These are phyloP conservation scores for Troilus luridus DNA, from an alignment of 2,888 invertebrate species.

Conservation along the genomic window DNA sequence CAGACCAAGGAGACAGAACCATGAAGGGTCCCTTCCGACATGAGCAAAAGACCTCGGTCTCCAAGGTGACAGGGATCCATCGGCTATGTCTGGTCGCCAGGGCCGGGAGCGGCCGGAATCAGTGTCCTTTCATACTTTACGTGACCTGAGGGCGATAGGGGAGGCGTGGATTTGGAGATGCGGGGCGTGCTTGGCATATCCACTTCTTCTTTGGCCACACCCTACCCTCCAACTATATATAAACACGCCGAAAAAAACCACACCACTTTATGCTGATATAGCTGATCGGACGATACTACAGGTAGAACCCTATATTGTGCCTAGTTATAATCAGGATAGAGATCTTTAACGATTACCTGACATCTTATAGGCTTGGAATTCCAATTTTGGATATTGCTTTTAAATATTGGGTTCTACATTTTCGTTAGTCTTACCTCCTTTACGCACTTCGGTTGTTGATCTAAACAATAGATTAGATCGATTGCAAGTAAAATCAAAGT, in stretches of 20 bases:
- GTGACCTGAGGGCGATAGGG: slow-evolving; percentile 45
- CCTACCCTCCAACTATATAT: neutral
- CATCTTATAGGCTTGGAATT: no score
- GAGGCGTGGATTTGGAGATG: slow-evolving; percentile 38
- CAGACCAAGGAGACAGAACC: neutral
- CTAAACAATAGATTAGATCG: no score
- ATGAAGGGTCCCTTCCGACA: neutral
- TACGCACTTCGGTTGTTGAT: no score
- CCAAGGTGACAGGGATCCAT: slow-evolving; percentile 6
- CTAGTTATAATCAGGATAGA: no score
- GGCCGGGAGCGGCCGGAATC: neutral
- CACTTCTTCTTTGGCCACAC: neutral
- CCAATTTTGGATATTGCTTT: no score
- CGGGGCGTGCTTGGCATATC: slow-evolving; percentile 52
- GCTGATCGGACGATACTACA: neutral
- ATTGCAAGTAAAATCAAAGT: no score
- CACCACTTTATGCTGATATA: neutral
- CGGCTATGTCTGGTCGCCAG: slow-evolving; percentile 27
- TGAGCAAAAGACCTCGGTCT: neutral
- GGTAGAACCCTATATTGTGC: no score
- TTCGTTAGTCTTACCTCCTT: no score
- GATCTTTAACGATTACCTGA: no score
- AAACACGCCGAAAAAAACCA: neutral
- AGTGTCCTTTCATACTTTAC: slow-evolving; percentile 56
- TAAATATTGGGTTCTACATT: no score